Conservation (phyloP, 2,888 invertebrate genomes). For the Cynaeus angustus region DNA sequence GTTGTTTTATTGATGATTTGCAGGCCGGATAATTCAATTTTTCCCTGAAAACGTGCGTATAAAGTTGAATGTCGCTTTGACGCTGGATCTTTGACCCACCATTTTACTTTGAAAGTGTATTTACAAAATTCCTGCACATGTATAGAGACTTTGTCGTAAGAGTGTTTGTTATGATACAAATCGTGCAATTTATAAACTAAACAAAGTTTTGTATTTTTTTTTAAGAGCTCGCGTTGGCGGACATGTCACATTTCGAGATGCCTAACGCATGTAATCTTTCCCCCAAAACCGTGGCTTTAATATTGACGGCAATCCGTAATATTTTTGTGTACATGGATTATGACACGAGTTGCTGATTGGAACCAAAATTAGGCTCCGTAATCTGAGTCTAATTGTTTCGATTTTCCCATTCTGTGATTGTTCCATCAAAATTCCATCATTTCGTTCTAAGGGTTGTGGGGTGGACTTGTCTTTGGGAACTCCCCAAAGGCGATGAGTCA, state of each 20-base stretch:
- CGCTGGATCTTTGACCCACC: constrained; percentile 36
- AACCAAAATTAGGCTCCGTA: constrained; percentile 29
- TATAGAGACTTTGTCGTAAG: constrained; percentile 54
- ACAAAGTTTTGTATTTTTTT: constrained; percentile 58
- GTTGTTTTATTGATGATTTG: constrained; percentile 46
- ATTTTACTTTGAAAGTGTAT: constrained; percentile 46
- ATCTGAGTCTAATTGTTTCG: constrained; percentile 6
- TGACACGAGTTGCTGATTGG: constrained; percentile 31
- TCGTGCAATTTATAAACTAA: constrained; percentile 64
- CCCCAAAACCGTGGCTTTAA: too few species aligned
- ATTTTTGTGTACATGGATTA: constrained; percentile 19
- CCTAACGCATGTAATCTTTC: too few species aligned
- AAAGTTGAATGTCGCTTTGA: constrained; percentile 42
- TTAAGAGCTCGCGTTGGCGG: constrained; percentile 26
- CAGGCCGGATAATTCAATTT: constrained; percentile 42
- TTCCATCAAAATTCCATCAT: constrained; percentile 26
- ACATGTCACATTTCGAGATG: too few species aligned
- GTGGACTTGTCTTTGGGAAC: constrained; percentile 2
- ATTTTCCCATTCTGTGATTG: constrained; percentile 24
- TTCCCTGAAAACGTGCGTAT: constrained; percentile 24
- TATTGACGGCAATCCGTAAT: too few species aligned
- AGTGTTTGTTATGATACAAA: constrained; percentile 62
- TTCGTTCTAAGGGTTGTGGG: too few species aligned
- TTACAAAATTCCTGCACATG: constrained; percentile 45
- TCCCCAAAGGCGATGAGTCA: constrained; percentile 43